Conservation (phyloP, 2,797 vertebrate species). For the Sebastes nivosus region DNA sequence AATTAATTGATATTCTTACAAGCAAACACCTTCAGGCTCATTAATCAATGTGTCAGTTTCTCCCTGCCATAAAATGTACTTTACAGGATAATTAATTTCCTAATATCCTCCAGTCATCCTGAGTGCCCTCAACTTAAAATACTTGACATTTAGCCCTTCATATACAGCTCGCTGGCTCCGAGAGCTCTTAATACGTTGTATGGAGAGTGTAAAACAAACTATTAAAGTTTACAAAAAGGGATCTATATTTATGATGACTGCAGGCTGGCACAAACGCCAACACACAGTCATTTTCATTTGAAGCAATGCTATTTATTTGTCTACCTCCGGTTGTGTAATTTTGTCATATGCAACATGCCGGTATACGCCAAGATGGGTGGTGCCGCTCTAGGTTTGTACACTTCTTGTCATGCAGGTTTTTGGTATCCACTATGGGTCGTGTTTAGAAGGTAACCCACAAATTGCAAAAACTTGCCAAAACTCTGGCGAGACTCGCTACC, state of each 20-base stretch:
- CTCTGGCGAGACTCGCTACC: too few relatives aligned
- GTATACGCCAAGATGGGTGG: background rate
- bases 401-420: background rate
- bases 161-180: constrained; percentile 57
- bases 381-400: background rate
- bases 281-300: background rate
- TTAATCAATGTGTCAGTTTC: constrained; percentile 89
- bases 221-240: background rate
- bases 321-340: background rate
- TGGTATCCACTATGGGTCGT: background rate
- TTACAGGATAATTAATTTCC: constrained; percentile 86
- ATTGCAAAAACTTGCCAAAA: too few relatives aligned
- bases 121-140: constrained; percentile 83
- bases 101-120: constrained; percentile 83
- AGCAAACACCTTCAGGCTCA: constrained; percentile 87
- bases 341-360: background rate
- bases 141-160: constrained; percentile 82
- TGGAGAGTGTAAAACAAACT: constrained; percentile 26
- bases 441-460: too few relatives aligned
- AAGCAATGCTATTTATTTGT: background rate
- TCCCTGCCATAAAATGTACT: constrained; percentile 79
- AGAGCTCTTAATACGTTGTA: constrained; percentile 39
- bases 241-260: background rate
- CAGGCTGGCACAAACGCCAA: background rate
- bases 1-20: constrained; percentile 88